Conservation (phyloP, 2,888 invertebrate species). For the Notodromas monacha region DNA sequence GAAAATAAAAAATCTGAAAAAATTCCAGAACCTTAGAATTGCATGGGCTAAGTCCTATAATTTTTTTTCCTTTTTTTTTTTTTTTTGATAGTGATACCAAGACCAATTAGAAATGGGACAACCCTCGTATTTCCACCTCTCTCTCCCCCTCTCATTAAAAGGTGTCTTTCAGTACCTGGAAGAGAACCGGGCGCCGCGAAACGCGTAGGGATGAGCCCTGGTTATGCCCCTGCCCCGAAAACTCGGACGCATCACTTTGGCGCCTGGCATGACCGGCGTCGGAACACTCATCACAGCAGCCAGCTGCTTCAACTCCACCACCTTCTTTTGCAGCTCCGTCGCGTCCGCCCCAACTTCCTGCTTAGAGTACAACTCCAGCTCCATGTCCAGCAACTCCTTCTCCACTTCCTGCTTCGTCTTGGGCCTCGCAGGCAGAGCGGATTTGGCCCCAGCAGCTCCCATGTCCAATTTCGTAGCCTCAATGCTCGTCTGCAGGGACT, state of each 20-base stretch:
- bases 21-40: too few relatives aligned
- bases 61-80: too few relatives aligned
- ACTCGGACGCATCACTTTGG: constrained; percentile 5
- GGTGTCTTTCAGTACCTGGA: too few relatives aligned
- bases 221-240: not conserved
- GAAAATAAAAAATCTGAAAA: too few relatives aligned
- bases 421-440: constrained; percentile 5
- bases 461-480: constrained; percentile 35
- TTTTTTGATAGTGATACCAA: too few relatives aligned
- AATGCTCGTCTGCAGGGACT: constrained; percentile 45
- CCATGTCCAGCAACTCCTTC: constrained; percentile 61
- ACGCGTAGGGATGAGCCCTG: not conserved
- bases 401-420: constrained; percentile 44
- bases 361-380: constrained; percentile 57
- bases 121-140: too few relatives aligned
- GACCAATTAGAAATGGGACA: too few relatives aligned
- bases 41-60: too few relatives aligned
- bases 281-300: constrained; percentile 16
- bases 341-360: constrained; percentile 64
- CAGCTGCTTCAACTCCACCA: constrained; percentile 30
- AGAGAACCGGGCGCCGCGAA: constrained; percentile 7
- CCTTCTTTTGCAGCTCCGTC: constrained; percentile 37
- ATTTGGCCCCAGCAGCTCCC: constrained; percentile 14
- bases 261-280: constrained; percentile 9
- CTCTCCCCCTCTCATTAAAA: too few relatives aligned